Percentiles rank a stretch among this genome's conserved stretches.
phyloP scores from a whole-genome alignment of 2,113 vertebrate species.

The Sinocyclocheilus anophthalmus region DNA sequence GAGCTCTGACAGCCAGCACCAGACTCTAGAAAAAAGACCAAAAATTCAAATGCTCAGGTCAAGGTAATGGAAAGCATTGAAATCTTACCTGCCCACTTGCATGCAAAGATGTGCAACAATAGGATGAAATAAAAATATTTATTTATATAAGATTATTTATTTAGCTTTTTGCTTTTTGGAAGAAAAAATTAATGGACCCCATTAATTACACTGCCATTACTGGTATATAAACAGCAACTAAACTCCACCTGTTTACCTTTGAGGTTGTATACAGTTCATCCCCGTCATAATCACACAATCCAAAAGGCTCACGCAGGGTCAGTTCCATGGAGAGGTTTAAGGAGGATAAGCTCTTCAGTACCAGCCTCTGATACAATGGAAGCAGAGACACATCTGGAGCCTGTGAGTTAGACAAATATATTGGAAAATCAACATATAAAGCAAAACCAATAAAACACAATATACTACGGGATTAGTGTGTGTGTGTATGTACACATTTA shows the following conservation, averaged over 20 bases:
- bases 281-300: slow-evolving; percentile 66
- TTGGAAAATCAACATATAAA: neutral
- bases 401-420: slow-evolving; percentile 56
- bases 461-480: neutral
- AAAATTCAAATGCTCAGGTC: neutral
- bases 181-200: neutral
- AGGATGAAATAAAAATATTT: neutral
- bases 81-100: neutral
- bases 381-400: slow-evolving; percentile 64
- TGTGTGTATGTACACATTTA: neutral
- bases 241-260: slow-evolving; percentile 63
- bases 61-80: neutral
- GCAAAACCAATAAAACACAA: slow-evolving; percentile 15
- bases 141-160: neutral
- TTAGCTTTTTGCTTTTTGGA: neutral
- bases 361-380: slow-evolving; percentile 74
- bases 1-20: slow-evolving; percentile 67
- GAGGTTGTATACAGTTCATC: slow-evolving; percentile 52
- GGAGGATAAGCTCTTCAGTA: slow-evolving; percentile 79
- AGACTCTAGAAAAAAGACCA: slow-evolving; percentile 70
- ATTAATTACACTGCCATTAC: neutral
- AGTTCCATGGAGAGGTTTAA: slow-evolving; percentile 77
- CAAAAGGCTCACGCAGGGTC: slow-evolving; percentile 75
- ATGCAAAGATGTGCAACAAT: slow-evolving; percentile 5
- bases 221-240: neutral